A percentile compares a stretch with the other conserved stretches of the same genome.
Conservation (phyloP, 2,888 invertebrate genomes). For the Ernsta delagoae region DNA sequence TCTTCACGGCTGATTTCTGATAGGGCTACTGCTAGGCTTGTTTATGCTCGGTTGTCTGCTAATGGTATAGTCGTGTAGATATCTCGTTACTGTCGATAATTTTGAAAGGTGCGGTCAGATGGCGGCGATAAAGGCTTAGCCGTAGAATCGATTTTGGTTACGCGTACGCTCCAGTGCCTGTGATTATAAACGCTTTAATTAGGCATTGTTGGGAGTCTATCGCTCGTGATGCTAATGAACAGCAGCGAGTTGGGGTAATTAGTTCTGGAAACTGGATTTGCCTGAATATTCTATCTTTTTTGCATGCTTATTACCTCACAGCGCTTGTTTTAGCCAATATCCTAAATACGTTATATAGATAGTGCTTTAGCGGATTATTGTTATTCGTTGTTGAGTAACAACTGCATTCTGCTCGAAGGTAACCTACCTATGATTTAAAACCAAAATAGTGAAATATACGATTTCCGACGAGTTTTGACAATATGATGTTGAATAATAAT, state of each 20-base stretch:
- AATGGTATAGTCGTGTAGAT: constrained; percentile 77
- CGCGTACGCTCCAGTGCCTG: constrained; percentile 32
- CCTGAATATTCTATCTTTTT: background rate
- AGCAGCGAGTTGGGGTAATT: constrained; percentile 7
- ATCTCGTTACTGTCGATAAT: constrained; percentile 71
- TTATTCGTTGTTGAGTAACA: too few species aligned
- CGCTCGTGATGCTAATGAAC: constrained; percentile 25
- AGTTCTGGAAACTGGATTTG: constrained; percentile 11
- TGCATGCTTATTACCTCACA: background rate
- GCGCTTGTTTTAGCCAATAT: background rate
- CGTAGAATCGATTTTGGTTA: constrained; percentile 42
- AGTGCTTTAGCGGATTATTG: too few species aligned
- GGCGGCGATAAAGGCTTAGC: constrained; percentile 52
- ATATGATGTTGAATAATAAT: too few species aligned
- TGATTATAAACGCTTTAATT: constrained; percentile 34
- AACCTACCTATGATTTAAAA: too few species aligned
- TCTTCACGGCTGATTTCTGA: constrained; percentile 70
- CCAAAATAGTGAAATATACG: too few species aligned
- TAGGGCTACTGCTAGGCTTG: constrained; percentile 70
- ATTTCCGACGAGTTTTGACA: too few species aligned
- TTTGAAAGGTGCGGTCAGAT: constrained; percentile 61
- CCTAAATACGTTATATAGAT: background rate
- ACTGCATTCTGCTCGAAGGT: too few species aligned
- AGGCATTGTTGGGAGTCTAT: constrained; percentile 19
- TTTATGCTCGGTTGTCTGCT: constrained; percentile 69